A percentile compares a stretch with the other conserved stretches of the same genome.
These are phyloP conservation scores for Eristalinus aeneus DNA, from an alignment of 2,888 invertebrate genomes.

Conservation along the genomic window DNA sequence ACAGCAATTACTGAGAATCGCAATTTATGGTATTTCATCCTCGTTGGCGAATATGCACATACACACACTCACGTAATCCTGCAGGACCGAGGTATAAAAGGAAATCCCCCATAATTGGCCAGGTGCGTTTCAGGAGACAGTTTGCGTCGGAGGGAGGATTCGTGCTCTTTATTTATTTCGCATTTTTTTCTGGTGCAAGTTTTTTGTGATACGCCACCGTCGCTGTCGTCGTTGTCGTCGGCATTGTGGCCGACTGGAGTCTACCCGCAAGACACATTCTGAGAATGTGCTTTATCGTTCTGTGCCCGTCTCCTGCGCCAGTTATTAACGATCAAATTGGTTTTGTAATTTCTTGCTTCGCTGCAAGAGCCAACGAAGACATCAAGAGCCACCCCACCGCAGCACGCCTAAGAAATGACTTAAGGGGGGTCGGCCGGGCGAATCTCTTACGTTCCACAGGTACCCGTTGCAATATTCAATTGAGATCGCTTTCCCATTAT, in stretches of 20 bases:
- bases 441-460: conserved; percentile 39
- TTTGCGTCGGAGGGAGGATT: neutral
- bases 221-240: neutral
- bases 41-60: conserved; percentile 33
- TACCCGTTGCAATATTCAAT: conserved; percentile 66
- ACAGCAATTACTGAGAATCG: conserved; percentile 46
- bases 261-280: neutral
- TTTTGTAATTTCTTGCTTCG: conserved; percentile 62
- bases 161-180: neutral
- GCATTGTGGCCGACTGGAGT: too few species aligned
- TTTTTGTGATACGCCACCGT: conserved; percentile 7
- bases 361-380: conserved; percentile 27
- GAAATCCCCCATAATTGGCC: conserved; percentile 64
- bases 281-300: conserved; percentile 5
- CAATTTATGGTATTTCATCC: conserved; percentile 52
- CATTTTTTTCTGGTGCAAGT: conserved; percentile 13
- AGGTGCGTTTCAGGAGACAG: conserved; percentile 29
- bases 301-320: conserved; percentile 6
- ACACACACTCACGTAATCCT: conserved; percentile 19
- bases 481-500: conserved; percentile 65
- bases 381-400: neutral
- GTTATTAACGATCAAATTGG: conserved; percentile 65
- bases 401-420: conserved; percentile 22
- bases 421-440: neutral
- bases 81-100: conserved; percentile 23